Percentiles rank a stretch among this genome's conserved stretches.
Evolutionary conservation across 1,140 invertebrate species (phyloP).

Genomic region (Bombus vancouverensis): DNA sequence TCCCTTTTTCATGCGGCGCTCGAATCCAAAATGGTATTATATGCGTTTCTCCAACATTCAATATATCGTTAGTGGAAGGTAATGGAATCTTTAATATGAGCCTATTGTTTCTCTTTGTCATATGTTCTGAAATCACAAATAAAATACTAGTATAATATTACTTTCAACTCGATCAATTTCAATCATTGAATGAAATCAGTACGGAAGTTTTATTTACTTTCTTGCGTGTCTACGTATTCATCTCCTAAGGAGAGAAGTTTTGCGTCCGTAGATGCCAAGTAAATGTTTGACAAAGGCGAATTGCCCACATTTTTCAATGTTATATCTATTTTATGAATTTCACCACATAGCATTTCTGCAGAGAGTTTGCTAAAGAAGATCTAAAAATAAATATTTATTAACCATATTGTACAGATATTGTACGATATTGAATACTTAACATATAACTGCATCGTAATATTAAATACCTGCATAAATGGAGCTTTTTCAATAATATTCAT

Average conservation of each 20-base stretch:
- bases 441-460: conserved; percentile 28
- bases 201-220: conserved; percentile 69
- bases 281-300: conserved; percentile 85
- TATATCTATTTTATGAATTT: conserved; percentile 87
- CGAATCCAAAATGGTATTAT: conserved; percentile 86
- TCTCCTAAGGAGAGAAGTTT: conserved; percentile 86
- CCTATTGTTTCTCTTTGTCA: conserved; percentile 79
- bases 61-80: conserved; percentile 70
- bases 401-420: not conserved
- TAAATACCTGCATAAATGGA: conserved; percentile 88
- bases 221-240: conserved; percentile 73
- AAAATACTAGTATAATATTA: not conserved
- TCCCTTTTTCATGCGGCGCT: conserved; percentile 86
- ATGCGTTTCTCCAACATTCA: conserved; percentile 84
- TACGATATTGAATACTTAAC: conserved; percentile 7
- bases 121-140: conserved; percentile 76
- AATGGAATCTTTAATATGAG: conserved; percentile 82
- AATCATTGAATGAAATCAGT: conserved; percentile 4
- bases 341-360: conserved; percentile 87
- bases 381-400: conserved; percentile 71
- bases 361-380: conserved; percentile 88
- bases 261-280: conserved; percentile 87
- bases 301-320: conserved; percentile 88
- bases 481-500: conserved; percentile 87
- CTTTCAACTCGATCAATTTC: not conserved